phyloP scores from a whole-genome alignment of 1,140 invertebrate species.

The Caenorhabditis latens region DNA sequence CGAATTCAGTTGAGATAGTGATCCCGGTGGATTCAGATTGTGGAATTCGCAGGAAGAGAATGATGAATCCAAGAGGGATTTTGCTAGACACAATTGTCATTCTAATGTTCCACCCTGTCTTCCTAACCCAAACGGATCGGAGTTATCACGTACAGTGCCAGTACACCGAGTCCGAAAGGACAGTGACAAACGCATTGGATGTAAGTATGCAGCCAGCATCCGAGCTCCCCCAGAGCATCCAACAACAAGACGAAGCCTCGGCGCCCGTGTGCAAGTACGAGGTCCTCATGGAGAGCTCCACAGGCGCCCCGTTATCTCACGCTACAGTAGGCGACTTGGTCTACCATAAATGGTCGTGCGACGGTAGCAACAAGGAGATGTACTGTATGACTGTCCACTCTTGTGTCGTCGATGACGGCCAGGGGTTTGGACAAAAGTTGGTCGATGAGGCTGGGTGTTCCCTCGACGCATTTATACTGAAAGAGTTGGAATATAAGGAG shows the following conservation, averaged over 20 bases:
- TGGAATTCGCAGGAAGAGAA: constrained; percentile 38
- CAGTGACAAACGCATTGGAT: constrained; percentile 61
- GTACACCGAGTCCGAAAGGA: constrained; percentile 62
- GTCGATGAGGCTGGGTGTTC: constrained; percentile 64
- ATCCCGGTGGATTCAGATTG: constrained; percentile 28
- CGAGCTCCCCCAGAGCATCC: constrained; percentile 14
- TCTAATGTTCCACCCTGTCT: constrained; percentile 61
- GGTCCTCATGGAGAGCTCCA: constrained; percentile 38
- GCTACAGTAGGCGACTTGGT: constrained; percentile 62
- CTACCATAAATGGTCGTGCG: constrained; percentile 67
- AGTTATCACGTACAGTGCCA: constrained; percentile 65
- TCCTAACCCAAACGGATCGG: constrained; percentile 63
- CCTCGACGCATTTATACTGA: constrained; percentile 59
- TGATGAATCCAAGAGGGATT: constrained; percentile 61
- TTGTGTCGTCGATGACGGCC: constrained; percentile 67
- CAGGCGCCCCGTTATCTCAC: constrained; percentile 59
- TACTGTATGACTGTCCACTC: constrained; percentile 67
- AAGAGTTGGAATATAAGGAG: constrained; percentile 59
- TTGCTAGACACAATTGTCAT: constrained; percentile 58
- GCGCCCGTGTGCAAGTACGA: constrained; percentile 64
- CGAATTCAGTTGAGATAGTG: background rate
- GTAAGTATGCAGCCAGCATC: constrained; percentile 50
- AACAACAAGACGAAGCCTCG: constrained; percentile 5
- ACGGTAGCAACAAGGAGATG: constrained; percentile 24
- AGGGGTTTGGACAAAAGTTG: constrained; percentile 60